Conservation (phyloP, 2,888 invertebrate genomes). For the Nomada goodeniana region DNA sequence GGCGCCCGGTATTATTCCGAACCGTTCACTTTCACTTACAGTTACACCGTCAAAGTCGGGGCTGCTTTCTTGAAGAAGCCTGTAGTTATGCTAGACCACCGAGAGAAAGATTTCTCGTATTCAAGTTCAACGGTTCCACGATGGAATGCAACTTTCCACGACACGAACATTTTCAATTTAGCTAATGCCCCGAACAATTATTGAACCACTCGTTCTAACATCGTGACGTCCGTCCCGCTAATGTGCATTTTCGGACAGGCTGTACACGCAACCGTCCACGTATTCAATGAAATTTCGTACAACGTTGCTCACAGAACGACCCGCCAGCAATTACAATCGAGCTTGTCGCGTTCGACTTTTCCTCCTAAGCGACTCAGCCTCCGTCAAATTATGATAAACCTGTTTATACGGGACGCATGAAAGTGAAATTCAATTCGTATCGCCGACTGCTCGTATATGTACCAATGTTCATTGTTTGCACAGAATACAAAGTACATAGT, state of each 20-base stretch:
- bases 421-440: too few species aligned
- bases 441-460: too few species aligned
- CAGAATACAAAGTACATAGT: too few species aligned
- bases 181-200: neutral
- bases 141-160: constrained; percentile 35
- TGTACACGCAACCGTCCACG: too few species aligned
- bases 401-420: neutral
- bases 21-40: constrained; percentile 49
- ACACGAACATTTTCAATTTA: constrained; percentile 7
- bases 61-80: constrained; percentile 1
- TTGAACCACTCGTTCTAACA: neutral
- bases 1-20: constrained; percentile 25
- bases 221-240: neutral
- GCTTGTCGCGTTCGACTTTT: neutral
- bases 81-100: constrained; percentile 21
- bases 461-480: too few species aligned
- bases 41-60: constrained; percentile 37
- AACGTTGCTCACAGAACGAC: too few species aligned
- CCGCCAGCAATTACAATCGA: too few species aligned
- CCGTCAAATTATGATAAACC: neutral
- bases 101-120: constrained; percentile 44
- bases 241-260: neutral
- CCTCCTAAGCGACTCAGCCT: neutral
- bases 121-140: constrained; percentile 47
- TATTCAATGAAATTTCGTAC: too few species aligned